Percentiles rank a stretch among this genome's conserved stretches.
Evolutionary conservation across 2,888 invertebrate genomes (phyloP).

Genomic region (Synanthedon vespiformis): DNA sequence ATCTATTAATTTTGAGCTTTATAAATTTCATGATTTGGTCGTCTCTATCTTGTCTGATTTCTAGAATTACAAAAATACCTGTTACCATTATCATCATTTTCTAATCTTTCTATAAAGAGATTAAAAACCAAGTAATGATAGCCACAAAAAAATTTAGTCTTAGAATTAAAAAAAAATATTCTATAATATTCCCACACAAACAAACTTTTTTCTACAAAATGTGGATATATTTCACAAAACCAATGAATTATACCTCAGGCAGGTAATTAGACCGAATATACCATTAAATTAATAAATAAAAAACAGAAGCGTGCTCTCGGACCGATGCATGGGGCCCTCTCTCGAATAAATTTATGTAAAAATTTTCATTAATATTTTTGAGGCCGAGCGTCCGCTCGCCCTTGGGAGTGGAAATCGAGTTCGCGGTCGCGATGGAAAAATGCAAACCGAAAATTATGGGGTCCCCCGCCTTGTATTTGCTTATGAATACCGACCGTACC

Average conservation of each 20-base stretch:
- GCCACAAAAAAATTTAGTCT: too few species aligned
- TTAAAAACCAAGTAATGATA: too few species aligned
- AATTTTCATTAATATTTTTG: conserved; percentile 72
- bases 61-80: too few species aligned
- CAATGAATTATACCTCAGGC: conserved; percentile 67
- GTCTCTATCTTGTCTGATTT: too few species aligned
- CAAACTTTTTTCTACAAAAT: too few species aligned
- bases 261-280: conserved; percentile 70
- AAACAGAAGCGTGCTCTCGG: conserved; percentile 54
- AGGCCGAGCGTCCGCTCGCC: conserved; percentile 64
- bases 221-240: conserved; percentile 19
- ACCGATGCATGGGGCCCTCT: conserved; percentile 59
- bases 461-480: conserved; percentile 67
- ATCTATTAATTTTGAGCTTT: too few species aligned
- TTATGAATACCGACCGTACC: conserved; percentile 62
- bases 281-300: conserved; percentile 72
- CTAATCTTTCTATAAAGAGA: too few species aligned
- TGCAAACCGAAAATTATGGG: conserved; percentile 70
- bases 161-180: too few species aligned
- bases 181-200: too few species aligned
- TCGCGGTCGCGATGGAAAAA: conserved; percentile 70
- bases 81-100: too few species aligned
- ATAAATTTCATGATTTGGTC: too few species aligned
- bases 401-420: conserved; percentile 67
- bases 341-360: conserved; percentile 71